Conservation (phyloP, 2,888 invertebrate genomes). For the Autographa gamma region DNA sequence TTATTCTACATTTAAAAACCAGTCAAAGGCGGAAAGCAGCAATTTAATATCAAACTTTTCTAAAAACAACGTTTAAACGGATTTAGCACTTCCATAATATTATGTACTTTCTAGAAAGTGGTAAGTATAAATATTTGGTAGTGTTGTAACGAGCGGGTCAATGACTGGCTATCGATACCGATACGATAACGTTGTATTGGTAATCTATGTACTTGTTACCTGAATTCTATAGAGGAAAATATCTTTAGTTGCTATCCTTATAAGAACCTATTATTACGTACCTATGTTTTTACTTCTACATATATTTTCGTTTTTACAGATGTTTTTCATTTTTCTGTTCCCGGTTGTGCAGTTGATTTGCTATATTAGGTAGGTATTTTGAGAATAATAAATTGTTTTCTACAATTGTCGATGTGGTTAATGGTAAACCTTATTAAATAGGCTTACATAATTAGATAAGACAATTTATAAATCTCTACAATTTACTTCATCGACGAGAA, state of each 20-base stretch:
- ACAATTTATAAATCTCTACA: no score
- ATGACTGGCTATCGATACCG: conserved; percentile 67
- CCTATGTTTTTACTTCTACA: neutral
- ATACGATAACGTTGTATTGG: conserved; percentile 63
- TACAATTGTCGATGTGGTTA: no score
- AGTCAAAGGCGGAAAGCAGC: neutral
- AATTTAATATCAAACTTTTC: neutral
- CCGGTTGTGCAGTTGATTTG: no score
- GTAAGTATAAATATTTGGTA: conserved; percentile 45
- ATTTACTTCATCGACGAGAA: no score
- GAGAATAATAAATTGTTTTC: no score
- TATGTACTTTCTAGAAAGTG: conserved; percentile 44
- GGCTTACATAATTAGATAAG: no score
- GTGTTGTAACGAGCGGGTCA: conserved; percentile 57
- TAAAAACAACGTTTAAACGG: neutral
- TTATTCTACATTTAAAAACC: neutral
- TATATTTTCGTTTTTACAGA: neutral
- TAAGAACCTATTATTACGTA: neutral
- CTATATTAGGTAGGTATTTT: no score
- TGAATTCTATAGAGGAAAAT: conserved; percentile 63
- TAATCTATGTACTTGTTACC: conserved; percentile 71
- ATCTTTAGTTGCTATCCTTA: conserved; percentile 29
- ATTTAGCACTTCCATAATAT: conserved; percentile 8
- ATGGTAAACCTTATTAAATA: no score
- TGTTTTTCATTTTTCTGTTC: no score